Evolutionary conservation across 2,113 vertebrate species (phyloP), one percentile per base, ranked within the genome.

Genomic region (Bagarius yarrelli): DNA sequence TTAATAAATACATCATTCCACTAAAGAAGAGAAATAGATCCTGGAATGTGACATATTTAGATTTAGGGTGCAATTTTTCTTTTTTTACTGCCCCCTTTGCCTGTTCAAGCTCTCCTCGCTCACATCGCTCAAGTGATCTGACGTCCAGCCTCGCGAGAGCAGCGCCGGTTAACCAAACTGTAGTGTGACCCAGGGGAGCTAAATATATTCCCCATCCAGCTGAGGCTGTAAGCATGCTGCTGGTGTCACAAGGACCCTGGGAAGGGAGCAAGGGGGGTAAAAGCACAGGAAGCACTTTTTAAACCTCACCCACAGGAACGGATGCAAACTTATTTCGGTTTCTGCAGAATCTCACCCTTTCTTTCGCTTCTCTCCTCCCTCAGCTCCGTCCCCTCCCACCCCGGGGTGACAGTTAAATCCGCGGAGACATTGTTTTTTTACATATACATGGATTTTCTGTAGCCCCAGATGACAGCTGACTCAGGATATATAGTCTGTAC

Each of bases 201-300:
- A 84, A 84, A 84, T 78, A 83, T 86, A 85, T 59, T 78, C 76
- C 73, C 53, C 11, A 25, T 61, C 75, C 83, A 73, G 63, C 83
- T 71, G 83, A 81, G 70, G 36, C 77, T 80, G 30, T 71, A 66
- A 79, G 69, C 63, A 60, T 13, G 3, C 57, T 74, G 70, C 78
- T 81, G 66, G 80, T 84, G 85, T 86, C 85, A 84, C 67, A 69
- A 70, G 78, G 85, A 84, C 81, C 85, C 85, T 86, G 85, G 85
- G 83, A 86, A 84, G 83, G n/a, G 82, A 86, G 60, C 76, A 61
- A 73, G 78, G 63, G 78, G 79, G 76, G 70, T 76, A 84, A 82
- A 82, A 80, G 78, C 84, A 90, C 88, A 90, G 90, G 92, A 92
- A 90, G 87, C 91, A 86, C 87, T 87, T 85, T 91, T 88, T 89